phyloP scores from a whole-genome alignment of 2,113 vertebrate genomes.

The Rhinolophus sinicus region DNA sequence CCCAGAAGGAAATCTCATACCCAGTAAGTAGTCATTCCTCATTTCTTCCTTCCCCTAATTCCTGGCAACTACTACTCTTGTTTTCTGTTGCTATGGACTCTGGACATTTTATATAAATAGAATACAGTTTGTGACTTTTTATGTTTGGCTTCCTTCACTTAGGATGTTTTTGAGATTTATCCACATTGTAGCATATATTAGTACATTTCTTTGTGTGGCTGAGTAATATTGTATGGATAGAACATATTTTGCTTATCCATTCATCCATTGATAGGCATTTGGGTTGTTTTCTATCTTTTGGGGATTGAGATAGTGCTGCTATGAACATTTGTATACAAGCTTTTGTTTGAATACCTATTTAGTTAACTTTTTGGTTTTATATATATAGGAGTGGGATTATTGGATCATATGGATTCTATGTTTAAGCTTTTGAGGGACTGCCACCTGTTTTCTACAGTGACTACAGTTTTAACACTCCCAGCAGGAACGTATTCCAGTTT shows the following conservation, averaged over 20 bases:
- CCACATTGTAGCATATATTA: background rate
- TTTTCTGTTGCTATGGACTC: background rate
- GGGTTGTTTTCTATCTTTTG: background rate
- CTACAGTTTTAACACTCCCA: background rate
- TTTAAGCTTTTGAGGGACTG: background rate
- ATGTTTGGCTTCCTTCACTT: background rate
- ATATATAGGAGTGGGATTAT: background rate
- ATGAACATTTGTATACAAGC: background rate
- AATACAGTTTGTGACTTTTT: background rate
- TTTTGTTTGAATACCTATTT: background rate
- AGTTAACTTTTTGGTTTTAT: no score
- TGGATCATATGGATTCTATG: background rate
- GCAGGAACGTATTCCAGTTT: background rate
- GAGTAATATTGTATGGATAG: background rate
- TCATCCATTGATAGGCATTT: background rate
- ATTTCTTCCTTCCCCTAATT: background rate
- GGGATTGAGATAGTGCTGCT: background rate
- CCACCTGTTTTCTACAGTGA: background rate
- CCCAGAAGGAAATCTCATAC: background rate
- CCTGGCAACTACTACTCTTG: background rate
- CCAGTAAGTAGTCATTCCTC: background rate
- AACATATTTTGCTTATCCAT: background rate
- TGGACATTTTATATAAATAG: background rate
- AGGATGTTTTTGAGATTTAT: background rate
- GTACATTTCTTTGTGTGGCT: background rate